Evolutionary conservation across 2,888 invertebrate species (phyloP), one percentile per base, ranked within the genome.

Genomic region (Panzeria rudis): DNA sequence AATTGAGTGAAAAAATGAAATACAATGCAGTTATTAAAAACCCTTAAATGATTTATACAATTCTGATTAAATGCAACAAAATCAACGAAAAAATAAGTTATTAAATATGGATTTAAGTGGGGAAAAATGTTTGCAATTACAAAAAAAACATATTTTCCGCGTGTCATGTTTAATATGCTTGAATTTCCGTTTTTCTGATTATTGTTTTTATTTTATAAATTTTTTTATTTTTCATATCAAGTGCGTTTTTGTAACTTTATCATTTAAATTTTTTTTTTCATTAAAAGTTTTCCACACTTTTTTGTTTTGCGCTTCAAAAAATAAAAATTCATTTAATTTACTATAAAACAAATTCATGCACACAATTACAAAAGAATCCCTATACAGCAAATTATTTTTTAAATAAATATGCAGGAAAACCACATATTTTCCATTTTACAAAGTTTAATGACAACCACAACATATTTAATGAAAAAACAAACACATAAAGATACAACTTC

Each of bases 371-470:
- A 44, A 54, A 47, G 23, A 17, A 62, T 66, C 44, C 15, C 9
- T 47, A 64, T 47, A 23, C 44, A 50, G 38, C 47, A 71, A 73
- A 83, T 81, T 77, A 54, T 72, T 77, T 75, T n/a, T 79, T 52
- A 54, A 84, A 78, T 71, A 78, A 78, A 82, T 75, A 75, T 75
- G 56, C 71, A 78, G 72, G 71, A 79, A 66, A 85, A 75, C 73
- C 78, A 78, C 82, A 85, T 69, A 79, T 85, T 73, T 84, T 68
- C 71, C 81, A 77, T 81, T 78, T 78, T 75, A 78, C 35, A 75
- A 71, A 82, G 64, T 85, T 82, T 82, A 85, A 85, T 85, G 85
- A 66, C 82, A 78, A 79, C 82, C 82, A 78, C 85, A 85, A 82
- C 78, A 85, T 82, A 82, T 83, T 79, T 85, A 85, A 75, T 85